These are phyloP conservation scores for Aplochiton taeniatus DNA, from an alignment of 2,797 vertebrate genomes.

Conservation along the genomic window DNA sequence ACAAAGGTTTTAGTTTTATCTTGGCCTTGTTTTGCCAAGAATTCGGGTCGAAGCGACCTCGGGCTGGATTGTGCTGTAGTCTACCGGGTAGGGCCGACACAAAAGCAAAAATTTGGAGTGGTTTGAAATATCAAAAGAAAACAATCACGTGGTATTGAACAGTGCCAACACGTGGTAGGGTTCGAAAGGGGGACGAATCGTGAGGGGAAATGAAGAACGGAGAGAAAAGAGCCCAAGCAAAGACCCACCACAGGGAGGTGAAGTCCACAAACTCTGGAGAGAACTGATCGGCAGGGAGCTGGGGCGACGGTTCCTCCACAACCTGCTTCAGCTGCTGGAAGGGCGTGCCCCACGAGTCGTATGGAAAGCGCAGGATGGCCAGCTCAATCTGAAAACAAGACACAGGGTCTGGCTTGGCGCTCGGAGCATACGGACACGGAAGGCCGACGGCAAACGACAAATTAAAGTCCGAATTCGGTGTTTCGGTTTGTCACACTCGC, in stretches of 20 bases:
- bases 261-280: constrained; percentile 92
- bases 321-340: constrained; percentile 99
- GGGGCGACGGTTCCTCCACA: constrained; percentile 93
- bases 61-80: background rate
- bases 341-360: constrained; percentile 94
- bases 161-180: no score
- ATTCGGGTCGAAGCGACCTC: background rate
- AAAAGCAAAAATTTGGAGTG: background rate
- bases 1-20: constrained; percentile 1
- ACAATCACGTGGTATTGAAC: no score
- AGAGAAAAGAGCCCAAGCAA: background rate
- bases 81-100: background rate
- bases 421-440: background rate
- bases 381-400: constrained; percentile 82
- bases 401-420: background rate
- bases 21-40: background rate
- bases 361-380: constrained; percentile 92
- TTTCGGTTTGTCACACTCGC: no score
- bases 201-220: background rate
- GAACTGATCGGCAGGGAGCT: constrained; percentile 87
- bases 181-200: no score
- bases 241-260: constrained; percentile 88
- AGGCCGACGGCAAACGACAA: no score
- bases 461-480: no score
- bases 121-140: background rate